A percentile compares a stretch with the other conserved stretches of the same genome.
These are phyloP conservation scores for Halesus radiatus DNA, from an alignment of 1,140 invertebrate genomes.

Conservation along the genomic window DNA sequence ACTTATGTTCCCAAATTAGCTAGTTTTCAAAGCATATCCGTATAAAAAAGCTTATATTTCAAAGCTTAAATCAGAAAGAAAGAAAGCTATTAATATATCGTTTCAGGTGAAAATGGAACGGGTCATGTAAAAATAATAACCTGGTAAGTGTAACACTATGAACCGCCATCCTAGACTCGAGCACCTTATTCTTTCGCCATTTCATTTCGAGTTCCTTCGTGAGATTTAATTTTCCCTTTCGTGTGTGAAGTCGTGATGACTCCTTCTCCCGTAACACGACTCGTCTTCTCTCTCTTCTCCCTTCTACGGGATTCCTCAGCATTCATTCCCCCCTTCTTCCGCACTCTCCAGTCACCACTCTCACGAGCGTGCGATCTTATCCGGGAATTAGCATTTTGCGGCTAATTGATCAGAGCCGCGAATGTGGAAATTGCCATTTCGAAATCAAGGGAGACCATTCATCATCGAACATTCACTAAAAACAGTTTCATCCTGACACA, in stretches of 20 bases:
- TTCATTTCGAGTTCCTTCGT: neutral
- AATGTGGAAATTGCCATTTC: constrained; percentile 23
- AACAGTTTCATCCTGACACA: too few species aligned
- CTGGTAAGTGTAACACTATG: too few species aligned
- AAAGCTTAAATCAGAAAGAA: too few species aligned
- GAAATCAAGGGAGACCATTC: neutral
- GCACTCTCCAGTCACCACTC: neutral
- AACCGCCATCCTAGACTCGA: too few species aligned
- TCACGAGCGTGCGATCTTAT: constrained; percentile 45
- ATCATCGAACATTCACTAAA: too few species aligned
- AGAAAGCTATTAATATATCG: too few species aligned
- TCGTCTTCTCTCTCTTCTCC: neutral
- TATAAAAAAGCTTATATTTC: too few species aligned
- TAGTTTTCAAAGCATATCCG: too few species aligned
- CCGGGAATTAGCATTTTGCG: constrained; percentile 54
- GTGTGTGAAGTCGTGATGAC: constrained; percentile 9
- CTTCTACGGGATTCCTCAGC: neutral
- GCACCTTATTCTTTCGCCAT: too few species aligned
- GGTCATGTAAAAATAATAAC: too few species aligned
- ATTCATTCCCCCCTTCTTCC: neutral
- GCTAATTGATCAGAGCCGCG: constrained; percentile 50
- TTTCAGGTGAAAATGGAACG: too few species aligned
- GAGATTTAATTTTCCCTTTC: neutral
- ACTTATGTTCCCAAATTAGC: too few species aligned
- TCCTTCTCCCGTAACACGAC: neutral